Conservation (phyloP, 2,888 invertebrate species). For the Colostygia pectinataria region DNA sequence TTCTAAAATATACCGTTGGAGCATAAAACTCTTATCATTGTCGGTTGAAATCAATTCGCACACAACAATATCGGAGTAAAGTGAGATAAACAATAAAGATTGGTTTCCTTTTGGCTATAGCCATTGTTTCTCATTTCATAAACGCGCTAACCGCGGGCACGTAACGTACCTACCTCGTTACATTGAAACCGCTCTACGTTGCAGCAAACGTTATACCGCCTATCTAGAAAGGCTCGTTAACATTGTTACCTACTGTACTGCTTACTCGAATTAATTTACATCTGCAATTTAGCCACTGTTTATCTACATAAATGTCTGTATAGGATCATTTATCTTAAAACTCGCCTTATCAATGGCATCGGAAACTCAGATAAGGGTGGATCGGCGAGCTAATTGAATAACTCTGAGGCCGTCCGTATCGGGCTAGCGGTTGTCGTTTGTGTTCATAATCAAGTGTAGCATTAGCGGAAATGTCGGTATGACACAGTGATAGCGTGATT, state of each 20-base stretch:
- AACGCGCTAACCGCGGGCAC: constrained; percentile 54
- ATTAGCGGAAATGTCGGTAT: constrained; percentile 36
- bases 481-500: constrained; percentile 32
- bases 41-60: constrained; percentile 68
- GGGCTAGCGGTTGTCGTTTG: constrained; percentile 28
- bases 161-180: constrained; percentile 28
- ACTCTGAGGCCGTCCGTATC: constrained; percentile 27
- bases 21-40: constrained; percentile 71
- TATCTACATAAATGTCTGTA: constrained; percentile 30
- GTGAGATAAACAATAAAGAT: constrained; percentile 69
- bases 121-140: constrained; percentile 71
- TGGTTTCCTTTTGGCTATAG: constrained; percentile 57
- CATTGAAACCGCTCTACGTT: constrained; percentile 33
- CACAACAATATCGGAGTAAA: constrained; percentile 64
- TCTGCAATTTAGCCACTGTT: constrained; percentile 27
- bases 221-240: constrained; percentile 41
- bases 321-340: constrained; percentile 31
- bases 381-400: constrained; percentile 28
- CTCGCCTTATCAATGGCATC: constrained; percentile 32
- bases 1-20: constrained; percentile 63
- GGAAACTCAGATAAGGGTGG: constrained; percentile 28
- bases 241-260: constrained; percentile 39
- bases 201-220: constrained; percentile 32
- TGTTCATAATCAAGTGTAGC: constrained; percentile 28
- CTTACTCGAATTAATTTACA: constrained; percentile 35